Evolutionary conservation across 2,113 vertebrate genomes (phyloP), one percentile per base, ranked within the genome.

Genomic region (Phyllostomus hastatus): DNA sequence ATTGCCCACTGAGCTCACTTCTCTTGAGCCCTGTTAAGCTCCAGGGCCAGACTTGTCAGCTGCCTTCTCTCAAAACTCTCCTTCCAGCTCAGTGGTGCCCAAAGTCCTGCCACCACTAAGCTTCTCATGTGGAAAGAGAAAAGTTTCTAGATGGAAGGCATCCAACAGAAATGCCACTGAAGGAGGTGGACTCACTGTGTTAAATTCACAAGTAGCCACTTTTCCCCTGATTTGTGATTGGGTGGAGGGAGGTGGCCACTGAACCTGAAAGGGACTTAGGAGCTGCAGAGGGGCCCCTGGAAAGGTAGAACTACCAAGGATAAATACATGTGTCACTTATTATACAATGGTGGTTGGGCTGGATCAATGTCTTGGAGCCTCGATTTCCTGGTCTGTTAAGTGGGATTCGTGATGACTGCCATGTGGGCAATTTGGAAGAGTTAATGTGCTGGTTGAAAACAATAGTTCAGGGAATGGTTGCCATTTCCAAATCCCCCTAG

Each of bases 41-140:
- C 72, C 66, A 33, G 72, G 66, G 46, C 43, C 83, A 66, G 41
- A 79, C 35, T 86, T 78, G 24, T 17, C 28, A 17, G 31, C 31
- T 57, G 69, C 28, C 64, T 88, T 33, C 61, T 89, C 41, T 95
- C 33, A 57, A 61, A 90, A 31, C n/a, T 81, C 33, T 76, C 33
- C 64, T 92, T 86, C 24, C 46, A 91, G 59, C 54, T 61, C 41
- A 35, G 15, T 75, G 64, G 57, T 70, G 35, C 41, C 35, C 22
- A 17, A 11, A 57, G 28, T 78, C 31, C 31, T 33, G 11, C 64
- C 64, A n/a, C 33, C 64, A 67, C 64, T 33, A 67, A 67, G 15
- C 22, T 67, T n/a, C 64, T 67, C 64, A 61, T 4, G 20, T 33
- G 26, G 41, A 78, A n/a, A 33, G n/a, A 85, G 48, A 82, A 59